Conservation (phyloP, 2,888 invertebrate species). For the Epinotia demarniana region DNA sequence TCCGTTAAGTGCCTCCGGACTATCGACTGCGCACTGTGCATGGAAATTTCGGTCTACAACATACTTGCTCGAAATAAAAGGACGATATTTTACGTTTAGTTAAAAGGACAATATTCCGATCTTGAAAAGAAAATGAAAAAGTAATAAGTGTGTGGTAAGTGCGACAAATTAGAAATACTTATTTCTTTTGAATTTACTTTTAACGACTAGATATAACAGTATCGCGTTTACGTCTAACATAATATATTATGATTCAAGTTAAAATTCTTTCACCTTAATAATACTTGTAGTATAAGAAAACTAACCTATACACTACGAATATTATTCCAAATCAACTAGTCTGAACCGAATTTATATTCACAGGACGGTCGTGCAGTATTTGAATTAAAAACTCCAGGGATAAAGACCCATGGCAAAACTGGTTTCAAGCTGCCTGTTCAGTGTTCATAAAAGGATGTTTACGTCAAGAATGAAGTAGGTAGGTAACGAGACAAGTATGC, state of each 20-base stretch:
- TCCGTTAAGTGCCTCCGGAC: constrained; percentile 64
- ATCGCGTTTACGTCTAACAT: no score
- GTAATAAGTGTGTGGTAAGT: no score
- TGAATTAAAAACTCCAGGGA: constrained; percentile 32
- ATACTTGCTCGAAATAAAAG: constrained; percentile 12
- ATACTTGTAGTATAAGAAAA: no score
- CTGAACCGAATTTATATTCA: not conserved
- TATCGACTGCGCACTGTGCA: constrained; percentile 30
- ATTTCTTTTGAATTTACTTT: not conserved
- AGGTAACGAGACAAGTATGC: constrained; percentile 20
- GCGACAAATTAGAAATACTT: no score
- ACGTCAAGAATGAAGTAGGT: constrained; percentile 23
- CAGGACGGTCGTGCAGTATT: constrained; percentile 7
- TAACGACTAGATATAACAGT: not conserved
- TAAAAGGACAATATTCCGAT: not conserved
- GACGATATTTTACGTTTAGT: not conserved
- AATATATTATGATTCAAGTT: no score
- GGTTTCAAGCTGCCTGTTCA: constrained; percentile 31
- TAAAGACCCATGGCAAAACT: constrained; percentile 22
- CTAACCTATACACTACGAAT: not conserved
- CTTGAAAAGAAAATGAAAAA: not conserved
- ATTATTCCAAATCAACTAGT: constrained; percentile 9
- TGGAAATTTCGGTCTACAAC: constrained; percentile 27
- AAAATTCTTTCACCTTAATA: no score
- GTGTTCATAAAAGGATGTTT: constrained; percentile 28